phyloP scores from a whole-genome alignment of 2,888 invertebrate genomes.

The Fissipunctia ypsillon region DNA sequence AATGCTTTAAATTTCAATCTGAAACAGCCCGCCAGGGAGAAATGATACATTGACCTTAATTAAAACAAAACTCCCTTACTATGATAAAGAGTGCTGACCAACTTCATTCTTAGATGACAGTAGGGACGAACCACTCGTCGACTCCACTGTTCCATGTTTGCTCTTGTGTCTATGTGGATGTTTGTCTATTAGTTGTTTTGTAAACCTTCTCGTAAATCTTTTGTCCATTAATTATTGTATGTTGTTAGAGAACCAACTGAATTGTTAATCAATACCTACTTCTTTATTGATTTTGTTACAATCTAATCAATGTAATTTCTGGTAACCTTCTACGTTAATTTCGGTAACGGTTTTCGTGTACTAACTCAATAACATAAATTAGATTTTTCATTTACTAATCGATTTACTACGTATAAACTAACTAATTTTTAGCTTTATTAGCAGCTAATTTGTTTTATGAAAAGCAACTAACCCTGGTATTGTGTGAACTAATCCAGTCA shows the following conservation, averaged over 20 bases:
- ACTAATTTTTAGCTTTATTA: slow-evolving; percentile 49
- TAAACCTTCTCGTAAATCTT: slow-evolving; percentile 62
- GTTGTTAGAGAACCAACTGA: slow-evolving; percentile 57
- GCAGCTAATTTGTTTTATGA: slow-evolving; percentile 35
- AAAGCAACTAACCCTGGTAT: slow-evolving; percentile 44
- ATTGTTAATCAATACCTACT: slow-evolving; percentile 45
- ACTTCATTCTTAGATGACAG: slow-evolving; percentile 23
- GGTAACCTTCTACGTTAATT: slow-evolving; percentile 20
- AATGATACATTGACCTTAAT: slow-evolving; percentile 9
- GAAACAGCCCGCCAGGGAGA: neutral
- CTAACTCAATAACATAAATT: slow-evolving; percentile 47
- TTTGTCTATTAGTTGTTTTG: slow-evolving; percentile 71
- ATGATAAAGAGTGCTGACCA: slow-evolving; percentile 21
- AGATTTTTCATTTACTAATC: slow-evolving; percentile 60
- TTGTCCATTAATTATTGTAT: slow-evolving; percentile 49
- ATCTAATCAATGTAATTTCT: slow-evolving; percentile 33
- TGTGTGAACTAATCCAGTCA: slow-evolving; percentile 19
- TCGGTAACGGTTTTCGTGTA: slow-evolving; percentile 46
- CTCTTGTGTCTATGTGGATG: slow-evolving; percentile 71
- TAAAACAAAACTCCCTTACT: slow-evolving; percentile 18
- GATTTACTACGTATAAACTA: slow-evolving; percentile 31
- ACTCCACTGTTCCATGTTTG: slow-evolving; percentile 75
- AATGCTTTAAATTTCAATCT: slow-evolving; percentile 10
- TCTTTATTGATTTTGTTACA: slow-evolving; percentile 44
- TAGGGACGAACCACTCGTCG: slow-evolving; percentile 71